Evolutionary conservation across 2,113 vertebrate species (phyloP).

Genomic region (Bucco capensis): DNA sequence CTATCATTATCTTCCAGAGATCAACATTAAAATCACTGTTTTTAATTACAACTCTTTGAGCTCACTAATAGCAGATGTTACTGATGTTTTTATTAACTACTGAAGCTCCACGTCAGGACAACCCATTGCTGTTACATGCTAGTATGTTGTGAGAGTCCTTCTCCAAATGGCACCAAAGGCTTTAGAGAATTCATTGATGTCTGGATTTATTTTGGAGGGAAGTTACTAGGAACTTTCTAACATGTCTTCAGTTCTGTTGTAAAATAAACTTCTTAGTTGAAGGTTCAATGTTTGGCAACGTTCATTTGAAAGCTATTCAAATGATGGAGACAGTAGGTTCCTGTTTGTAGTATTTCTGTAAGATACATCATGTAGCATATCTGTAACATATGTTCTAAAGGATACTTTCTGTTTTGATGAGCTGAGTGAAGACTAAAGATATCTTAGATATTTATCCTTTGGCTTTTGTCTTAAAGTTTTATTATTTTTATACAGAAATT

Average conservation of each 20-base stretch:
- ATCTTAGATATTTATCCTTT: constrained; percentile 77
- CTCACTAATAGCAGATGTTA: constrained; percentile 9
- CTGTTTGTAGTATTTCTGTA: constrained; percentile 59
- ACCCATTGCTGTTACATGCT: not conserved
- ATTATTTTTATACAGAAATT: constrained; percentile 79
- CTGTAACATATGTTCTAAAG: constrained; percentile 67
- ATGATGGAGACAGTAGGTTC: constrained; percentile 37
- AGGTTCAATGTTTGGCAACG: not conserved
- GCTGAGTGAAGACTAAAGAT: constrained; percentile 69
- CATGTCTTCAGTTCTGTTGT: constrained; percentile 13
- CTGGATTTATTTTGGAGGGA: constrained; percentile 31
- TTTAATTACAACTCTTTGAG: constrained; percentile 16
- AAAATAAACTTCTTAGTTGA: constrained; percentile 35
- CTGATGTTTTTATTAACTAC: constrained; percentile 34
- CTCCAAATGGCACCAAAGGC: constrained; percentile 23
- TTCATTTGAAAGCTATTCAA: constrained; percentile 8
- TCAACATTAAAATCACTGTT: not conserved
- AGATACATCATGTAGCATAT: constrained; percentile 57
- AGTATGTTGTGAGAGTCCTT: not conserved
- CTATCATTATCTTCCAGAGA: not conserved
- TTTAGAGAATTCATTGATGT: not conserved
- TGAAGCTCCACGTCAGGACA: constrained; percentile 32
- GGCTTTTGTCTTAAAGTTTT: constrained; percentile 74
- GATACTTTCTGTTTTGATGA: constrained; percentile 49
- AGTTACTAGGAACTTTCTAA: constrained; percentile 37